phyloP scores from a whole-genome alignment of 2,113 vertebrate species.

The Serinus canaria region DNA sequence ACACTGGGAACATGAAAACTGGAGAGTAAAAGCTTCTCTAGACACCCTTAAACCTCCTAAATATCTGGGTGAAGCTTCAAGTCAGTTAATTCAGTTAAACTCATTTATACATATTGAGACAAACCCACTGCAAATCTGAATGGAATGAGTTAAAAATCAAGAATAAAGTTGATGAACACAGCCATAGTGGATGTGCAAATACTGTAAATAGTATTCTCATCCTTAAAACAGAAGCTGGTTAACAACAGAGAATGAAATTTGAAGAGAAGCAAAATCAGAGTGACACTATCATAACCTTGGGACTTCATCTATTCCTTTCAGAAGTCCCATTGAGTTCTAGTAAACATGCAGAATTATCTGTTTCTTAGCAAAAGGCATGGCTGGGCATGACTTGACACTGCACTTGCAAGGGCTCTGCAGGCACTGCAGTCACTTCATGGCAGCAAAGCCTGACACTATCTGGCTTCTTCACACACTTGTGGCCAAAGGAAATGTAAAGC shows the following conservation, averaged over 20 bases:
- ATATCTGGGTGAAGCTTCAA: neutral
- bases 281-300: neutral
- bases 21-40: neutral
- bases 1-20: neutral
- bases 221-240: neutral
- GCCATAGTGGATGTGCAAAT: neutral
- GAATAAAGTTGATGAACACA: neutral
- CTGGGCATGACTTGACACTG: neutral
- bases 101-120: rapidly evolving
- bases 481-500: neutral
- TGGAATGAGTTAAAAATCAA: neutral
- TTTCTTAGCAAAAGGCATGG: neutral
- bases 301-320: neutral
- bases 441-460: neutral
- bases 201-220: neutral
- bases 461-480: neutral
- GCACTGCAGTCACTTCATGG: neutral
- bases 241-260: neutral
- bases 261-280: neutral
- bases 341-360: neutral
- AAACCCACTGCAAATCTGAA: neutral
- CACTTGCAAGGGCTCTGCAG: neutral
- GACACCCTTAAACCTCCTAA: neutral
- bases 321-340: neutral
- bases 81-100: neutral